Base-by-base conservation (phyloP, 2,113 vertebrate genomes). In the Spea multiplicata region DNA sequence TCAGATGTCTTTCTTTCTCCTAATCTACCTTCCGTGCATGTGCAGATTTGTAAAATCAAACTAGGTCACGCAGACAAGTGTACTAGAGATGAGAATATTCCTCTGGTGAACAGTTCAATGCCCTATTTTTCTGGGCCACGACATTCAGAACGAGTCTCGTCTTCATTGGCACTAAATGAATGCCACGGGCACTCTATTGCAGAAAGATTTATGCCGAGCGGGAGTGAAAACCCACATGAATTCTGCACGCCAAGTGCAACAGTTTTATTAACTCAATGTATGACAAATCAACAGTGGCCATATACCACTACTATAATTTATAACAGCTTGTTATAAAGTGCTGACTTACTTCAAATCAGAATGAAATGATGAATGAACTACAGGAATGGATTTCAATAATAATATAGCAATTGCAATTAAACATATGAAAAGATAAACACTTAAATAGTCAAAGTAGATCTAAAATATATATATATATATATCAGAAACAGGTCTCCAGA, bases 111-210 rank as follows among this genome's bases (percentile, higher is more conserved):
- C 84, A 52, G 70, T 66, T 61, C 80, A 71, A 47, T 81, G 88
- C 80, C 88, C 88, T 83, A 89, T 82, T 87, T 89, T 86, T 84
- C 71, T 80, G 85, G 84, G 64, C 85, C 83, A 85, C 84, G 84
- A 86, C 81, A 84, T 87, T 86, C 64, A 68, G 80, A 66, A 78
- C 73, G 74, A 78, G 87, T 83, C 74, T 5, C 66, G 9, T 13
- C 78, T 65, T 70, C 7, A 78, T 64, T 71, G 9, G 0, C 83
- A 14, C 86, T 13, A 65, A 85, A 78, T 82, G 83, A 75, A 71
- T 0, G 83, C 84, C 49, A 80, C 57, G 53, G 83, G 87, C 61
- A 0, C 73, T 83, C 81, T 68, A 52, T 47, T n/a, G 68, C 81
- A 83, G 76, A 75, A 74, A 82, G 75, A 82, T 6, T 53, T 81